Evolutionary conservation across 2,888 invertebrate species (phyloP).

Genomic region (Tolmerus cingulatus): DNA sequence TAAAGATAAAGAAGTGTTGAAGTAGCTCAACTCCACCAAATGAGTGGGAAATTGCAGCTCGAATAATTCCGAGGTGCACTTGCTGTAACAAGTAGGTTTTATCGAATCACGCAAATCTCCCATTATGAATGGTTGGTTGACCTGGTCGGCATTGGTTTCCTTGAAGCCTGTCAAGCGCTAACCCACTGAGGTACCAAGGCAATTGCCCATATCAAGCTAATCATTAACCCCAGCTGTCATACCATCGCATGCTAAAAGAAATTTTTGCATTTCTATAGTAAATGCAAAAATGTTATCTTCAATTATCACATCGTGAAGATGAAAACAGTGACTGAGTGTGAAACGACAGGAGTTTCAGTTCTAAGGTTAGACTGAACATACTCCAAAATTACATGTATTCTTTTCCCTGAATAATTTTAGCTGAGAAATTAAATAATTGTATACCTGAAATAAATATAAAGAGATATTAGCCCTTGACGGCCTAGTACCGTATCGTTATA

Average conservation of each 20-base stretch:
- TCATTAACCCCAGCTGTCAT: neutral
- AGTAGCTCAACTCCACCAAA: neutral
- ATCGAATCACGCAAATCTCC: constrained; percentile 41
- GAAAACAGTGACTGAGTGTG: neutral
- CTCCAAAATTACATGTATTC: neutral
- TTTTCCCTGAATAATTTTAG: neutral
- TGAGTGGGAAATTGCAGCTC: constrained; percentile 6
- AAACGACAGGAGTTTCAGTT: neutral
- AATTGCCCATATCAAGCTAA: constrained; percentile 12
- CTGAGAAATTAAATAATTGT: neutral
- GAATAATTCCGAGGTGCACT: neutral
- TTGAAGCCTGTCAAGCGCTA: neutral
- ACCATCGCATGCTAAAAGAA: neutral
- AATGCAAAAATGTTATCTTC: constrained; percentile 26
- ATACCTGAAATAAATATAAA: neutral
- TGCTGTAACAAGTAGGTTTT: constrained; percentile 40
- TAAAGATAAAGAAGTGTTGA: constrained; percentile 17
- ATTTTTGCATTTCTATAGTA: constrained; percentile 2
- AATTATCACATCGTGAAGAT: constrained; percentile 40
- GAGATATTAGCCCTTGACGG: too few relatives aligned
- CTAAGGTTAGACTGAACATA: neutral
- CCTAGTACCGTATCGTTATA: too few relatives aligned
- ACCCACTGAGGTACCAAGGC: neutral
- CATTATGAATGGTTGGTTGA: constrained; percentile 34
- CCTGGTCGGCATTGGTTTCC: neutral